Evolutionary conservation across 1,140 invertebrate species (phyloP), one percentile per base, ranked within the genome.

Genomic region (Agrypnia vestita): DNA sequence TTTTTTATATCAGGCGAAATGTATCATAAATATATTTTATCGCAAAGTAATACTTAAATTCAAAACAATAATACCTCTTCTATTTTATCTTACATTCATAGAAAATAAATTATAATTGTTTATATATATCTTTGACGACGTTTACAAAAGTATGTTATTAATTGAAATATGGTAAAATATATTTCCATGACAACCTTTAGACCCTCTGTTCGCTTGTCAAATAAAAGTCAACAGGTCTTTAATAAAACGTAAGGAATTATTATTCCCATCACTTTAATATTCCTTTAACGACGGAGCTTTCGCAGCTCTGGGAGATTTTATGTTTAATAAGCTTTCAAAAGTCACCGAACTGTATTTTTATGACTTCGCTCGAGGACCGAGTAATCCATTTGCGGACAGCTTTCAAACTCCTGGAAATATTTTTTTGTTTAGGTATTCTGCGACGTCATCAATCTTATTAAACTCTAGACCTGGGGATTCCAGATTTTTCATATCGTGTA

Each of bases 181-280:
- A 3, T 35, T 35, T 3, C 25, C 25, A 35, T 35, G 25, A 35
- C 25, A 6, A 6, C 25, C 25, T 35, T 35, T 35, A 35, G 25
- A 35, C 25, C 6, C 6, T 35, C 25, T 1, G 25, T 35, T 35
- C 25, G 59, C 59, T 62, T 62, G 59, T 62, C 59, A 62, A 62
- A 62, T 62, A 62, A 62, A 62, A 62, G 59, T 62, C 59, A 62
- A 62, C 59, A 62, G 59, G 21, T 62, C 17, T 62, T 62, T 62
- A 62, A 62, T 62, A 62, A 62, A 62, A 62, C 53, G 59, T 35
- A 13, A 43, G 49, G 8, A 51, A 51, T 13, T 62, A 62, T 62
- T 62, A 62, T 62, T 62, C 25, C 13, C 59, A 62, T 25, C 25
- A 13, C 59, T 13, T 43, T 25, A 62, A 62, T 62, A 62, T 62